These are phyloP conservation scores for Bembecia ichneumoniformis DNA, from an alignment of 2,888 invertebrate species.

Conservation along the genomic window DNA sequence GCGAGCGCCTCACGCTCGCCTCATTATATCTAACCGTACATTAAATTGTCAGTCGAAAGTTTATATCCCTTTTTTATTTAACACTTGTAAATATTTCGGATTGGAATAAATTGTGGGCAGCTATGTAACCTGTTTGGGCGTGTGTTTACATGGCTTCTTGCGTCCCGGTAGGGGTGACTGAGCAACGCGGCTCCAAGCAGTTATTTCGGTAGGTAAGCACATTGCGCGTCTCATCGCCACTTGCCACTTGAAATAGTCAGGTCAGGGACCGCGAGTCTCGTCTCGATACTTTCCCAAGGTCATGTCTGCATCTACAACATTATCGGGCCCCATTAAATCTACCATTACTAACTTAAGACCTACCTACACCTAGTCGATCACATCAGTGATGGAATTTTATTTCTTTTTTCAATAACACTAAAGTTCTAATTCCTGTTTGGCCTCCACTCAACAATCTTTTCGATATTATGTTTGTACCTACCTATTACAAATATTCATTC, in stretches of 20 bases:
- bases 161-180: slow-evolving; percentile 39
- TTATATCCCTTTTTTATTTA: slow-evolving; percentile 29
- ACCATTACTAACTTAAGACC: slow-evolving; percentile 9
- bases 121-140: slow-evolving; percentile 23
- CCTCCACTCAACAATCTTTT: too few species aligned
- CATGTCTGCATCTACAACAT: slow-evolving; percentile 47
- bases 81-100: background rate
- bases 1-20: slow-evolving; percentile 34
- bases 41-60: slow-evolving; percentile 56
- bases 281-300: slow-evolving; percentile 71
- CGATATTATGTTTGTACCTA: too few species aligned
- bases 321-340: slow-evolving; percentile 21
- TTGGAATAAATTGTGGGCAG: background rate
- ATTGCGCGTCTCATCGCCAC: slow-evolving; percentile 60
- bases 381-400: too few species aligned
- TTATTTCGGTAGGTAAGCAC: slow-evolving; percentile 73
- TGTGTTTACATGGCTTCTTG: slow-evolving; percentile 42
- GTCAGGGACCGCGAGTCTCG: slow-evolving; percentile 69
- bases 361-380: too few species aligned
- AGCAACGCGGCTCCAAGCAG: slow-evolving; percentile 44
- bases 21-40: slow-evolving; percentile 52
- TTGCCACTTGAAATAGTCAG: slow-evolving; percentile 72
- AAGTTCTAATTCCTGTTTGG: too few species aligned
- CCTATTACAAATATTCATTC: too few species aligned
- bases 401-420: too few species aligned